Base-by-base conservation (phyloP, 2,797 vertebrate species). In the Poeciliopsis turneri region DNA sequence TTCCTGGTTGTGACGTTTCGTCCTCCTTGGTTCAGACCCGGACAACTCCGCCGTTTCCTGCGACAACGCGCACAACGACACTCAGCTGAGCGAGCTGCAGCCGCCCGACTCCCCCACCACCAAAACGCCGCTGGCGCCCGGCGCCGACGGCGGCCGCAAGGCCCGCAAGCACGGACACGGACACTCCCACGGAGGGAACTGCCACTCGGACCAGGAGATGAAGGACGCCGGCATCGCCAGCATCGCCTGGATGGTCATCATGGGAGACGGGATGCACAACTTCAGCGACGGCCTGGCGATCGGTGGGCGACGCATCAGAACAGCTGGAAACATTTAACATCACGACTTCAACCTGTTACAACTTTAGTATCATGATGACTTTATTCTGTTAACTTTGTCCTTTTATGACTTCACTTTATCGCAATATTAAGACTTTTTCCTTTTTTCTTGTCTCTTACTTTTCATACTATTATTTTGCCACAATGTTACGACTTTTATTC, bases 231-330 rank as follows among this genome's bases (percentile, higher is more conserved):
- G 97, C 0, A 98, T 99, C 51, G 97, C 98, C 81, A 99, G 97
- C 87, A 99, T 99, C 51, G 98, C 98, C 82, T 99, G 98, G 98
- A 99, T 99, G 98, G 98, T 99, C 76, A 99, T 99, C 92, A 99
- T 99, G 98, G 98, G 98, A 46, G 98, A 99, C 25, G 98, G 98
- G 87, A 98, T 99, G 96, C 98, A 99, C 90, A 99, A 99, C 94
- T 99, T 99, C 94, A 99, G 98, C 13, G 98, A 99, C 23, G 98
- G 98, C 45, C 94, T 99, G 43, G 98, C 98, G 55, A 99, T 99
- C 78, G 98, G 98, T 99, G 86, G 68, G 68, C 5, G 3, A 4
- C 7, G 15, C 25, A 57, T 41, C 39, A 41, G 55, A 57, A 49
- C 16, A 49, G 16, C 46, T 18, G 46, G 1, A 5, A 0, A 13